A percentile compares a stretch with the other conserved stretches of the same genome.
These are phyloP conservation scores for Brenthis hecate DNA, from an alignment of 2,888 invertebrate species.

Conservation along the genomic window DNA sequence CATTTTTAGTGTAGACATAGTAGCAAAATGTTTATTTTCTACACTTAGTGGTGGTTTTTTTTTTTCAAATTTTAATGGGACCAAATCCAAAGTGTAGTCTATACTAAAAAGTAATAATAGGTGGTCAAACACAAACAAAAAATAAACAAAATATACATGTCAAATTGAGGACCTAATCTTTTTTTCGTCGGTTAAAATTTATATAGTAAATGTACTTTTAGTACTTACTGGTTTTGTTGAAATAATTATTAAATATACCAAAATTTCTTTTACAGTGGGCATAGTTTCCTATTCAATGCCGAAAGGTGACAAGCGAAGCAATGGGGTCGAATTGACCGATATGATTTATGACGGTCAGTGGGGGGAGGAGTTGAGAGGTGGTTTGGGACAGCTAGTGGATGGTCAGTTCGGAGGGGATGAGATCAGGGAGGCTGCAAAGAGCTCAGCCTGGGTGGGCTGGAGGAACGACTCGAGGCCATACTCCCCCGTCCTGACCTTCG, in stretches of 20 bases:
- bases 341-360: slow-evolving; percentile 93
- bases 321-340: slow-evolving; percentile 91
- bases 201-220: background rate
- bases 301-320: slow-evolving; percentile 91
- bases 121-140: no score
- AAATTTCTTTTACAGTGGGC: slow-evolving; percentile 82
- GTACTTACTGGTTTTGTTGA: background rate
- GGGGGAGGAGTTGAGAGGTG: slow-evolving; percentile 88
- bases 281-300: slow-evolving; percentile 94
- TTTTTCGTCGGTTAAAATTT: no score
- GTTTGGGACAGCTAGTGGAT: slow-evolving; percentile 93
- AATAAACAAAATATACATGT: no score
- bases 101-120: no score
- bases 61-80: no score
- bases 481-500: slow-evolving; percentile 87
- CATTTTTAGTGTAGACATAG: no score
- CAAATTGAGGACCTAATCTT: no score
- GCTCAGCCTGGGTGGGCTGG: slow-evolving; percentile 95
- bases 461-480: slow-evolving; percentile 86
- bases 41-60: no score
- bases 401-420: slow-evolving; percentile 89
- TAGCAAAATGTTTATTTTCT: no score
- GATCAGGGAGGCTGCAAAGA: slow-evolving; percentile 82
- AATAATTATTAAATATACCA: no score
- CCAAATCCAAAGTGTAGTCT: no score